Evolutionary conservation across 2,797 vertebrate genomes (phyloP).

Genomic region (Hydrolagus colliei): DNA sequence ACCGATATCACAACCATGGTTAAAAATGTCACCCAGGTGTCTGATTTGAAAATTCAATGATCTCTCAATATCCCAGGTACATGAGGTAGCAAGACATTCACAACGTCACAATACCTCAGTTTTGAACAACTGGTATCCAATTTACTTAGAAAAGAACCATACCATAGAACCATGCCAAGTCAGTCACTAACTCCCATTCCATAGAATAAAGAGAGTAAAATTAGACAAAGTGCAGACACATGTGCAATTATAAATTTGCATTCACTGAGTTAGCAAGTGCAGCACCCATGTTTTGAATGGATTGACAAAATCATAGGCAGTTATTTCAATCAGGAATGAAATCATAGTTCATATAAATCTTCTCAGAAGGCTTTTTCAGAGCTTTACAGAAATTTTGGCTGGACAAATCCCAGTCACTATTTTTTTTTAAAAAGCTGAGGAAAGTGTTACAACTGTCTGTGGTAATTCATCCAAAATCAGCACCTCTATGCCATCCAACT

Average conservation of each 20-base stretch:
- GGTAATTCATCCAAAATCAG: background rate
- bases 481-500: background rate
- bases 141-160: no score
- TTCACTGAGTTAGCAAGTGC: no score
- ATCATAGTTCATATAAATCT: background rate
- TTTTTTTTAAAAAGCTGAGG: background rate
- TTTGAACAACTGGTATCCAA: background rate
- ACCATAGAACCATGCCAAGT: no score
- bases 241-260: no score
- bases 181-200: no score
- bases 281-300: background rate
- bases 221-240: no score
- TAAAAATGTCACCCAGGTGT: no score
- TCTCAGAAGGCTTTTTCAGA: conserved; percentile 11
- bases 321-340: background rate
- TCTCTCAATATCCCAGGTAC: background rate
- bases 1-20: no score
- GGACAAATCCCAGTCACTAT: background rate
- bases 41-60: no score
- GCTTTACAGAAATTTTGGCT: background rate
- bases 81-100: background rate
- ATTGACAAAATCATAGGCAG: background rate
- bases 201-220: no score
- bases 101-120: background rate
- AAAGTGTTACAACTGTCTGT: background rate